These are phyloP conservation scores for Diadumene lineata DNA, from an alignment of 92 coral and sea anemone species.

Conservation along the genomic window DNA sequence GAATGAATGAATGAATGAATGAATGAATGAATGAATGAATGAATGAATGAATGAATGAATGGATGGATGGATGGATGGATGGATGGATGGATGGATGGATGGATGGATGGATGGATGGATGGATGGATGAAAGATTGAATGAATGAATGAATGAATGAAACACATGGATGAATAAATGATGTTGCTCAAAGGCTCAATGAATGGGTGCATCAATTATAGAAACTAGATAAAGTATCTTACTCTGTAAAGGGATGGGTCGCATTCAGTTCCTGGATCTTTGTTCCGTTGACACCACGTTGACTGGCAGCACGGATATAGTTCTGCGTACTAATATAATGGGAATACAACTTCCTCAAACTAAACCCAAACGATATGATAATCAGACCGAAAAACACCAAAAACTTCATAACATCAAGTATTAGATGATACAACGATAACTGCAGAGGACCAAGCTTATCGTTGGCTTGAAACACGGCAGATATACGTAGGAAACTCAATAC, in stretches of 20 bases:
- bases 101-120: neutral
- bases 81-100: neutral
- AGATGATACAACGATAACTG: constrained; percentile 75
- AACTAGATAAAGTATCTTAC: neutral
- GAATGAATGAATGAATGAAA: neutral
- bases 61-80: neutral
- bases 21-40: neutral
- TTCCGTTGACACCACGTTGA: neutral
- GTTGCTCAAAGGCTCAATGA: too few species aligned
- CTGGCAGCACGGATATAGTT: constrained; percentile 37
- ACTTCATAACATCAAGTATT: constrained; percentile 67
- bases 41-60: neutral
- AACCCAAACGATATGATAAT: constrained; percentile 72
- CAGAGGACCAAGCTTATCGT: constrained; percentile 67
- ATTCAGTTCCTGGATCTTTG: neutral
- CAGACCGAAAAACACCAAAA: constrained; percentile 56
- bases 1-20: neutral
- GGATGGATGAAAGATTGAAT: neutral
- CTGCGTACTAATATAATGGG: constrained; percentile 73
- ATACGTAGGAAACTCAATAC: constrained; percentile 29
- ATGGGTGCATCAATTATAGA: neutral
- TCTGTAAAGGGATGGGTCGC: neutral
- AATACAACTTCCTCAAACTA: constrained; percentile 74
- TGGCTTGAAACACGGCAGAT: constrained; percentile 54
- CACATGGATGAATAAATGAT: neutral